Evolutionary conservation across 1,140 invertebrate species (phyloP).

Genomic region (Drosophila jambulina): DNA sequence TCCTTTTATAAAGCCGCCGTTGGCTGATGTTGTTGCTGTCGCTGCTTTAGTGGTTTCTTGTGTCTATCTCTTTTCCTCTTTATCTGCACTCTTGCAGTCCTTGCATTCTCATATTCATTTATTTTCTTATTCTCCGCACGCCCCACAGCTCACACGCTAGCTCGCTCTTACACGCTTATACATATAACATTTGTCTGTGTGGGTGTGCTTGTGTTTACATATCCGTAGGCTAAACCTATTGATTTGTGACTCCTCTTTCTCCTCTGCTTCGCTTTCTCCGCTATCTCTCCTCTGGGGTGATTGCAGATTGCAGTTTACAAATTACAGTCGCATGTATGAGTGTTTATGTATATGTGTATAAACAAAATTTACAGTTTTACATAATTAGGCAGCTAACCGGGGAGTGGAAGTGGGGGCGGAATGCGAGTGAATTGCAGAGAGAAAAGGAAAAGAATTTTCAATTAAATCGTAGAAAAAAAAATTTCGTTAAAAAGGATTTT

Average conservation of each 20-base stretch:
- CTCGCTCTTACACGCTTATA: conserved; percentile 52
- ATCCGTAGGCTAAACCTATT: conserved; percentile 64
- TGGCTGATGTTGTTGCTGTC: conserved; percentile 42
- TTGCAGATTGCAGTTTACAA: conserved; percentile 35
- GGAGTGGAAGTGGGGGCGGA: conserved; percentile 27
- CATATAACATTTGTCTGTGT: conserved; percentile 60
- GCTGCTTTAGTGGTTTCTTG: conserved; percentile 40
- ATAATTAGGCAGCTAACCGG: conserved; percentile 34
- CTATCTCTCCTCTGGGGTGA: conserved; percentile 25
- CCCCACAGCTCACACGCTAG: conserved; percentile 55
- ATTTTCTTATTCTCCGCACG: conserved; percentile 25
- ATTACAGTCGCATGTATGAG: conserved; percentile 12
- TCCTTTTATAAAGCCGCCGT: conserved; percentile 37
- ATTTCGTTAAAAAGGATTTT: conserved; percentile 15
- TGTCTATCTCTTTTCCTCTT: conserved; percentile 29
- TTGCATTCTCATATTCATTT: conserved; percentile 28
- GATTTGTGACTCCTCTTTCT: conserved; percentile 52
- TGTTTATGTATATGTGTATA: conserved; percentile 44
- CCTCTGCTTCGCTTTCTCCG: conserved; percentile 3
- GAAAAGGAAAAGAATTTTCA: conserved; percentile 47
- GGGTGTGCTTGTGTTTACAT: conserved; percentile 20
- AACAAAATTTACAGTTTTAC: conserved; percentile 76
- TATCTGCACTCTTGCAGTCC: conserved; percentile 10
- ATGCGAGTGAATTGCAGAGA: conserved; percentile 55
- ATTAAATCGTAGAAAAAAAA: conserved; percentile 42